Conservation (phyloP, 2,888 invertebrate genomes). For the Chamaedrilus cognettii region DNA sequence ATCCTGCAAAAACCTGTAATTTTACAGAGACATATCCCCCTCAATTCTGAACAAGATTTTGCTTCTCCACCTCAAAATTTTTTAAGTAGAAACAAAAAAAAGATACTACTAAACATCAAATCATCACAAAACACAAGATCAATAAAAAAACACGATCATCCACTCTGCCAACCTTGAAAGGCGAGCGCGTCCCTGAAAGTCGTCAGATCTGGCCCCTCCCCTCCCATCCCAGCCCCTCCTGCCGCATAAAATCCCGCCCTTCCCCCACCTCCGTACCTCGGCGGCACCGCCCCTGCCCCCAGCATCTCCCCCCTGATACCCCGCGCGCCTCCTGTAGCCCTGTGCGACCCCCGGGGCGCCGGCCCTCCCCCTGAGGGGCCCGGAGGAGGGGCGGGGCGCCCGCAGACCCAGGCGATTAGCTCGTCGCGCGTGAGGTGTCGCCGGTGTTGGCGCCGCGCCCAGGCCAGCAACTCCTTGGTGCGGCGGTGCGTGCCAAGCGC, state of each 20-base stretch:
- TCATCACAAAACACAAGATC: neutral
- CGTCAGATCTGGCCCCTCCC: conserved; percentile 65
- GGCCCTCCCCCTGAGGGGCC: conserved; percentile 33
- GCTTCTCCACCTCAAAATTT: neutral
- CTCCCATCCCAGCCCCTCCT: neutral
- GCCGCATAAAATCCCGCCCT: neutral
- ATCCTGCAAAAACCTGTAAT: too few species aligned
- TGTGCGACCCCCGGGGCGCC: neutral
- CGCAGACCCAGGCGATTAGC: conserved; percentile 75
- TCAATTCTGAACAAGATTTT: too few species aligned
- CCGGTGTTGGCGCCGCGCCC: conserved; percentile 70
- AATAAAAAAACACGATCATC: too few species aligned
- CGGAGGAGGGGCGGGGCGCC: conserved; percentile 66
- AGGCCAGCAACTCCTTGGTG: conserved; percentile 74
- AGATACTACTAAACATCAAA: neutral
- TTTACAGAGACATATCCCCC: too few species aligned
- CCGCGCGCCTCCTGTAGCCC: neutral
- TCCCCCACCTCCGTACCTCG: neutral
- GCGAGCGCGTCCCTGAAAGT: conserved; percentile 77
- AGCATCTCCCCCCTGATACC: neutral
- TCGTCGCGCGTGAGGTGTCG: conserved; percentile 76
- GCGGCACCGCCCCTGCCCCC: neutral
- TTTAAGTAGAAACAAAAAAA: too few species aligned
- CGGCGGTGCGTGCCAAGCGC: conserved; percentile 75
- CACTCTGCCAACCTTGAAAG: conserved; percentile 61